phyloP scores from a whole-genome alignment of 2,888 invertebrate species.

The Agriopis leucophaearia region DNA sequence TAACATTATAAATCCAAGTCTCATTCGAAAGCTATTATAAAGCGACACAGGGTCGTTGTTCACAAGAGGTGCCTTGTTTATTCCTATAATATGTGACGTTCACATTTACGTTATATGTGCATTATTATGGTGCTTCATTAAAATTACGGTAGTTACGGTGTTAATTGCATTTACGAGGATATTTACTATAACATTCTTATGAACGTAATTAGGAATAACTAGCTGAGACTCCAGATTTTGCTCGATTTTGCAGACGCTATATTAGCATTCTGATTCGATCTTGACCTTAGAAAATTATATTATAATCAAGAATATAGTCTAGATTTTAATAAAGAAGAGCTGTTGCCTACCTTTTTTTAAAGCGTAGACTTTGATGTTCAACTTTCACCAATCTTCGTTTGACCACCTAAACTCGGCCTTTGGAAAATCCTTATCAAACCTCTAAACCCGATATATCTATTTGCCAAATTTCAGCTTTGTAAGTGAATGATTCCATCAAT shows the following conservation, averaged over 20 bases:
- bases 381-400: too few species aligned
- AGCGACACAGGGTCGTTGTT: conserved; percentile 61
- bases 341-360: too few species aligned
- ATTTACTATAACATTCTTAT: conserved; percentile 7
- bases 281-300: too few species aligned
- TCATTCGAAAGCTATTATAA: conserved; percentile 68
- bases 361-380: too few species aligned
- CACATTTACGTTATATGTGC: conserved; percentile 22
- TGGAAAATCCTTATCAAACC: too few species aligned
- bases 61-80: conserved; percentile 71
- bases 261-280: too few species aligned
- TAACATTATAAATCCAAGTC: conserved; percentile 56
- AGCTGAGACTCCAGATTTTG: background rate
- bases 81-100: conserved; percentile 50
- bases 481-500: too few species aligned
- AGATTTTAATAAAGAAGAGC: too few species aligned
- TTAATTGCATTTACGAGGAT: conserved; percentile 15
- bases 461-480: too few species aligned
- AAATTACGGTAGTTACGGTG: conserved; percentile 19
- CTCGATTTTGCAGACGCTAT: background rate
- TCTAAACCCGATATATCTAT: too few species aligned
- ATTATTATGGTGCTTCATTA: conserved; percentile 39
- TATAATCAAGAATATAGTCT: too few species aligned
- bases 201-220: conserved; percentile 3
- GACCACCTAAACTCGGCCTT: too few species aligned